Conservation (phyloP, 2,888 invertebrate species). For the Protodeltote pygarga region DNA sequence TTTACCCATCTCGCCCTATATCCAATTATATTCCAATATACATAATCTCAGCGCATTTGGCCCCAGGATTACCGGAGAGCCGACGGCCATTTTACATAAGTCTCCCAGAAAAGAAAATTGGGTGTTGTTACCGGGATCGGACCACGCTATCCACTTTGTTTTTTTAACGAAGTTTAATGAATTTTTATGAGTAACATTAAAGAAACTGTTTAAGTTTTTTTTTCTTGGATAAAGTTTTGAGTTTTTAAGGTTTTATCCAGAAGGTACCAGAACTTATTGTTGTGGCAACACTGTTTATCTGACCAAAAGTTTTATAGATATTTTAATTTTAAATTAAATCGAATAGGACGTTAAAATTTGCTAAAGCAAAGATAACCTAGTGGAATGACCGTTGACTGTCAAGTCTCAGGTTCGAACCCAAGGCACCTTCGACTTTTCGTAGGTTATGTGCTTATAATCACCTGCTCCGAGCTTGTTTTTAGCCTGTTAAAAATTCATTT, state of each 20-base stretch:
- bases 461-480: too few species aligned
- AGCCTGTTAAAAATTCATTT: too few species aligned
- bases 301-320: too few species aligned
- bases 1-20: slow-evolving; percentile 27
- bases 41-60: slow-evolving; percentile 44
- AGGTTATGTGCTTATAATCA: too few species aligned
- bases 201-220: slow-evolving; percentile 13
- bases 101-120: slow-evolving; percentile 44
- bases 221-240: slow-evolving; percentile 18
- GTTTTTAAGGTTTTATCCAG: slow-evolving; percentile 11
- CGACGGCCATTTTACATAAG: slow-evolving; percentile 43
- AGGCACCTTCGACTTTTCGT: too few species aligned
- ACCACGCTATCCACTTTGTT: slow-evolving; percentile 12
- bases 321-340: too few species aligned
- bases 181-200: slow-evolving; percentile 37
- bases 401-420: too few species aligned
- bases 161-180: slow-evolving; percentile 41
- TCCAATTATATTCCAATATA: slow-evolving; percentile 47
- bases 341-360: too few species aligned
- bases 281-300: too few species aligned
- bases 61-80: slow-evolving; percentile 29
- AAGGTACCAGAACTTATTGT: too few species aligned
- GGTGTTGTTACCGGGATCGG: slow-evolving; percentile 34
- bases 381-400: too few species aligned
- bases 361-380: too few species aligned